Evolutionary conservation across 2,113 vertebrate species (phyloP).

Genomic region (Plectropomus leopardus): DNA sequence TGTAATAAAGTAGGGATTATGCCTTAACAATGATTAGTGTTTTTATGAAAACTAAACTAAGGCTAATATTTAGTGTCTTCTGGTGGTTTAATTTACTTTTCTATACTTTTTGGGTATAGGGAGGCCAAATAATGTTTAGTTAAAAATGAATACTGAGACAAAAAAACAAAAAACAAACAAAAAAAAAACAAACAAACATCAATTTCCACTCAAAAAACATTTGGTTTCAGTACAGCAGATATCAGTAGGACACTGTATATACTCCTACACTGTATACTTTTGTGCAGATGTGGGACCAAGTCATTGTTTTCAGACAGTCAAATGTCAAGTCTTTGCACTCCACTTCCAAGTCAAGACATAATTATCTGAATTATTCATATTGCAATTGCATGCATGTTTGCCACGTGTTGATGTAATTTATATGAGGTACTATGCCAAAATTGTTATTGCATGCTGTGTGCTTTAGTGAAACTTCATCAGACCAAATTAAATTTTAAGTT

Average conservation of each 20-base stretch:
- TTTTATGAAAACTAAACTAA: too few relatives aligned
- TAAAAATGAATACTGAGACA: too few relatives aligned
- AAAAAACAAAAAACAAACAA: too few relatives aligned
- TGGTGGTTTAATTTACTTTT: not conserved
- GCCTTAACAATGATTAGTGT: not conserved
- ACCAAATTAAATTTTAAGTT: not conserved
- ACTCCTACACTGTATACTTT: not conserved
- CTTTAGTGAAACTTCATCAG: not conserved
- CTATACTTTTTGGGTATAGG: too few relatives aligned
- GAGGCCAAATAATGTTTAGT: too few relatives aligned
- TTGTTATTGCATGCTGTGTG: not conserved
- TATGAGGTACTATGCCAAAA: not conserved
- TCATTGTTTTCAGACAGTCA: too few relatives aligned
- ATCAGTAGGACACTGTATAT: not conserved
- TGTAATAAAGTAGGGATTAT: not conserved
- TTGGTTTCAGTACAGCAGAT: not conserved
- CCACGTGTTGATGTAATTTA: not conserved
- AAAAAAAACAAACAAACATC: too few relatives aligned
- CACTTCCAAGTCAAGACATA: too few relatives aligned
- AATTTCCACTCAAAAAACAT: not conserved
- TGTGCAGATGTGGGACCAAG: too few relatives aligned
- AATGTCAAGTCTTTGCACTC: too few relatives aligned
- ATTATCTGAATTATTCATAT: not conserved
- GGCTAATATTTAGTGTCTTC: not conserved
- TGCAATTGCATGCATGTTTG: not conserved